Conservation (phyloP, 2,888 invertebrate species). For the Rhagophthalmus giganteus region DNA sequence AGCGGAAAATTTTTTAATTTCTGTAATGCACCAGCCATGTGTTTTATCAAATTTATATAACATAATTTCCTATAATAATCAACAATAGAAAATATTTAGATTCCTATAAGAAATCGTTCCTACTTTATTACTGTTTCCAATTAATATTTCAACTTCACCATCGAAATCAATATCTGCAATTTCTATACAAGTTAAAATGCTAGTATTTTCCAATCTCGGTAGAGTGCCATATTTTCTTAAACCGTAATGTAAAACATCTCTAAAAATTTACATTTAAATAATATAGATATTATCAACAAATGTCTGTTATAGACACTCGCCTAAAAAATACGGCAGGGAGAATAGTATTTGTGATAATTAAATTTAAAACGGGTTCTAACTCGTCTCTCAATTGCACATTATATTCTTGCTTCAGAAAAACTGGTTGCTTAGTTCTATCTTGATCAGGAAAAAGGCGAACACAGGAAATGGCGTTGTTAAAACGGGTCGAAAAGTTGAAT, state of each 20-base stretch:
- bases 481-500: constrained; percentile 58
- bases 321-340: constrained; percentile 63
- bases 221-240: constrained; percentile 56
- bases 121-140: constrained; percentile 70
- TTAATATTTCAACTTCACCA: constrained; percentile 66
- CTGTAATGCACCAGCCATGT: constrained; percentile 56
- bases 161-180: constrained; percentile 73
- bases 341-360: constrained; percentile 61
- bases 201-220: constrained; percentile 60
- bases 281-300: too few relatives aligned
- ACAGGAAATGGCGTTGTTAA: constrained; percentile 61
- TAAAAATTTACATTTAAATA: constrained; percentile 41
- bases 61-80: constrained; percentile 56
- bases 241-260: constrained; percentile 58
- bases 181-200: constrained; percentile 64
- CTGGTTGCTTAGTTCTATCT: constrained; percentile 39
- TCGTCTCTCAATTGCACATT: constrained; percentile 10
- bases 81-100: neutral
- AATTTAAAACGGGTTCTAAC: constrained; percentile 54
- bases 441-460: constrained; percentile 56
- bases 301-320: too few relatives aligned
- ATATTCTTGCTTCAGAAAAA: constrained; percentile 38
- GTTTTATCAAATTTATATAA: constrained; percentile 56
- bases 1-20: constrained; percentile 61
- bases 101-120: constrained; percentile 6